A percentile compares a stretch with the other conserved stretches of the same genome.
phyloP scores from a whole-genome alignment of 2,797 vertebrate species.

The Peromyscus melanophrys region DNA sequence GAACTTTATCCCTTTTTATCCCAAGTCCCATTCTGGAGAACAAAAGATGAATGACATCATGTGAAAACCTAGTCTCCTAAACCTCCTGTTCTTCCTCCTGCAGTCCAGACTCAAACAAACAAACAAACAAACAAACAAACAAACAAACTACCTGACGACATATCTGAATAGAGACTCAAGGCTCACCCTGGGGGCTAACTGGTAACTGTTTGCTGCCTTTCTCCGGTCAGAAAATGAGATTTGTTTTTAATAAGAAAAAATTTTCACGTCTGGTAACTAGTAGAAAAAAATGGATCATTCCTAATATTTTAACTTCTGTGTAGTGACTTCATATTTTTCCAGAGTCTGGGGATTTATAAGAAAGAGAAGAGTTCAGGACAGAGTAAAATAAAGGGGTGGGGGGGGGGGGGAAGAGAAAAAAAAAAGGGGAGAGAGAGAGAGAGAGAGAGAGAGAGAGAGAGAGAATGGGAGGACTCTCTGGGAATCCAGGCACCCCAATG shows the following conservation, averaged over 20 bases:
- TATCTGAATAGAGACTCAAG: neutral
- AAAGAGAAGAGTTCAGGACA: neutral
- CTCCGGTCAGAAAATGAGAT: conserved; percentile 8
- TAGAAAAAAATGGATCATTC: neutral
- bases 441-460: neutral
- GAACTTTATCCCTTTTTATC: conserved; percentile 49
- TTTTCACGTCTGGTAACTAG: neutral
- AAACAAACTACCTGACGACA: neutral
- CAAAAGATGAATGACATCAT: conserved; percentile 58
- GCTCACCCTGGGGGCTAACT: neutral
- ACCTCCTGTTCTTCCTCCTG: conserved; percentile 18
- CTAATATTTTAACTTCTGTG: neutral
- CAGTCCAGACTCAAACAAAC: neutral
- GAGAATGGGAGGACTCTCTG: neutral
- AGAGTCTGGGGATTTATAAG: neutral
- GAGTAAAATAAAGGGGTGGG: neutral
- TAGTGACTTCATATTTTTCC: neutral
- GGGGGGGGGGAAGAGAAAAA: too few species aligned
- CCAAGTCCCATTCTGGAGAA: conserved; percentile 59
- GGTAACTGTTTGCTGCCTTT: neutral
- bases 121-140: neutral
- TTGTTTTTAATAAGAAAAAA: conserved; percentile 18
- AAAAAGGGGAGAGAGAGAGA: neutral
- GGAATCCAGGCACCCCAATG: conserved; percentile 15
- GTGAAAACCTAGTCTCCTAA: conserved; percentile 30